These are phyloP conservation scores for Leptogaster cylindrica DNA, from an alignment of 2,888 invertebrate species.

Conservation along the genomic window DNA sequence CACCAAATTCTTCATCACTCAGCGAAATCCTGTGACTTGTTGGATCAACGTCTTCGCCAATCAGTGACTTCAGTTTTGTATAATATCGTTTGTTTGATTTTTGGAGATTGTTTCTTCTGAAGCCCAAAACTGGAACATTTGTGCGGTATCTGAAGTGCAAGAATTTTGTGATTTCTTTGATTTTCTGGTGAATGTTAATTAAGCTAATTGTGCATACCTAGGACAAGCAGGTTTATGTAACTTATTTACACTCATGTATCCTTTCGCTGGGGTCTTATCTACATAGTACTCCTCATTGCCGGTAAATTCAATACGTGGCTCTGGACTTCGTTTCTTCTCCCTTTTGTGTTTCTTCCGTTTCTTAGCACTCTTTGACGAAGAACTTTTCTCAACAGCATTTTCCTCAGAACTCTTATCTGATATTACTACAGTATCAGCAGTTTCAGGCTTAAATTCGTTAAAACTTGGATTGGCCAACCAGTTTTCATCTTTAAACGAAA, in stretches of 20 bases:
- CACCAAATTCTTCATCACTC: slow-evolving; percentile 63
- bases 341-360: slow-evolving; percentile 12
- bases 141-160: background rate
- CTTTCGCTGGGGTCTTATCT: slow-evolving; percentile 66
- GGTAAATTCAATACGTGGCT: slow-evolving; percentile 52
- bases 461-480: slow-evolving; percentile 51
- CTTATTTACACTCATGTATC: slow-evolving; percentile 67
- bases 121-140: slow-evolving; percentile 6
- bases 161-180: no score
- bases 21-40: slow-evolving; percentile 47
- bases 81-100: slow-evolving; percentile 49
- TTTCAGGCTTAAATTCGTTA: background rate
- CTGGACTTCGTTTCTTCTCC: slow-evolving; percentile 29
- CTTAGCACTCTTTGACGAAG: slow-evolving; percentile 4
- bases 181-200: no score
- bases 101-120: background rate
- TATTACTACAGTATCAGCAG: background rate
- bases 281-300: slow-evolving; percentile 65
- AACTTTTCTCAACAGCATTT: background rate
- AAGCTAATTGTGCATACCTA: no score
- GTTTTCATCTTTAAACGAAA: slow-evolving; percentile 20
- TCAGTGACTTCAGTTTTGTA: slow-evolving; percentile 45
- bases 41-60: slow-evolving; percentile 49
- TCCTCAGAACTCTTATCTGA: background rate
- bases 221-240: slow-evolving; percentile 71